These are phyloP conservation scores for Tangara arthus DNA, from an alignment of 2,797 vertebrate species.

Conservation along the genomic window DNA sequence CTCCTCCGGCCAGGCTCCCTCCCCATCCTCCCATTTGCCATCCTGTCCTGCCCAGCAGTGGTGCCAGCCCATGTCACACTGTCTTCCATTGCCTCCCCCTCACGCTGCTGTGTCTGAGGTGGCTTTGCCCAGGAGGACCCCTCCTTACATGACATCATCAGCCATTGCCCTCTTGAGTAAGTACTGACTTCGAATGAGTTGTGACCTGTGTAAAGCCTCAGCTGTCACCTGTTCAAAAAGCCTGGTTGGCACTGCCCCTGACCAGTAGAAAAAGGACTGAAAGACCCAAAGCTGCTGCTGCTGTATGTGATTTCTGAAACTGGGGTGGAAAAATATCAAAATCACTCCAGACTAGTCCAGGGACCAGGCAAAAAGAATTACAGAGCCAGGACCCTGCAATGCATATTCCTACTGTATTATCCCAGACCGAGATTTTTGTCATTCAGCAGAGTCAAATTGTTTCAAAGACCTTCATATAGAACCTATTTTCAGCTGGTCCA, in stretches of 20 bases:
- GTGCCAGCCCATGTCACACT: constrained; percentile 79
- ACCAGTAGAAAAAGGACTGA: not conserved
- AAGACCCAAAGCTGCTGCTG: not conserved
- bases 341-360: not conserved
- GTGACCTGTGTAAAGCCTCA: not conserved
- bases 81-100: constrained; percentile 82
- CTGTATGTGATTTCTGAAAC: not conserved
- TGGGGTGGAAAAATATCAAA: not conserved
- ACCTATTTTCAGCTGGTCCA: not conserved
- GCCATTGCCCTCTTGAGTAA: constrained; percentile 87
- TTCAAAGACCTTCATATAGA: not conserved
- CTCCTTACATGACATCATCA: constrained; percentile 83
- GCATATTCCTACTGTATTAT: not conserved
- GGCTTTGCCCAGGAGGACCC: constrained; percentile 85
- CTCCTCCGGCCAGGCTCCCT: constrained; percentile 70
- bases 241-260: not conserved
- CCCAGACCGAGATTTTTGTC: not conserved
- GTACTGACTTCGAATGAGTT: constrained; percentile 76
- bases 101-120: constrained; percentile 85
- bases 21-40: constrained; percentile 69
- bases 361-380: not conserved
- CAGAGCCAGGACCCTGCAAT: not conserved
- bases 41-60: constrained; percentile 78
- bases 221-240: not conserved
- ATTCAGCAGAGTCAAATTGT: not conserved